Evolutionary conservation across 1,140 invertebrate genomes (phyloP).

Genomic region (Bombus vancouverensis): DNA sequence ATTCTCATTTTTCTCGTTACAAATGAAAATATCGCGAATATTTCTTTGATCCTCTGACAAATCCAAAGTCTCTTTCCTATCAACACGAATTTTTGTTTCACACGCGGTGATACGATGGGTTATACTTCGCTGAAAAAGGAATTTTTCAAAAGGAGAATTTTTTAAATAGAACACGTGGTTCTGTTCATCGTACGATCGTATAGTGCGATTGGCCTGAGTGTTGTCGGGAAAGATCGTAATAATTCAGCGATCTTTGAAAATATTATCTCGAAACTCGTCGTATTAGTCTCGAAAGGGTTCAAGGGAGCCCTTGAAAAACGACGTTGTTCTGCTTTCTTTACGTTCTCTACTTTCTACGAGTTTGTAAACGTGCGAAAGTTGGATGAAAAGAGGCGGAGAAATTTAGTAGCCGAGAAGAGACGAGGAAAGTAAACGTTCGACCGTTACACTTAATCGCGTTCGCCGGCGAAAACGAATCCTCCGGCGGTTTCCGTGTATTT

Average conservation of each 20-base stretch:
- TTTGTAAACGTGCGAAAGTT: background rate
- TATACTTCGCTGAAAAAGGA: no score
- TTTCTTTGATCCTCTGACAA: conserved; percentile 11
- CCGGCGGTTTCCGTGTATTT: background rate
- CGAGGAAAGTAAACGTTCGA: conserved; percentile 10
- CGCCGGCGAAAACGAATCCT: conserved; percentile 3
- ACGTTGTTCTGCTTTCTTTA: no score
- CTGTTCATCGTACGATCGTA: no score
- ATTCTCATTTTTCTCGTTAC: no score
- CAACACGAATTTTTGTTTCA: no score
- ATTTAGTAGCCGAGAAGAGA: conserved; percentile 11
- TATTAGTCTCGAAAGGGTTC: background rate
- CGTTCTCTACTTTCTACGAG: background rate
- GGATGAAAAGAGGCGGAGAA: background rate
- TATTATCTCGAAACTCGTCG: no score
- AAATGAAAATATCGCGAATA: conserved; percentile 47
- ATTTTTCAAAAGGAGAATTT: no score
- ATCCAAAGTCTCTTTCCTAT: background rate
- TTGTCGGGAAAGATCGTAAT: no score
- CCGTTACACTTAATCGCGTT: conserved; percentile 20
- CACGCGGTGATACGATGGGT: no score
- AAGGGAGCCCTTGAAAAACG: background rate
- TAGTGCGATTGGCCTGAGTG: no score
- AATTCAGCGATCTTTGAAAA: no score
- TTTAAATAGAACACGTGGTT: no score